Base-by-base conservation (phyloP, 2,113 vertebrate genomes). In the Cyanocitta stelleri region DNA sequence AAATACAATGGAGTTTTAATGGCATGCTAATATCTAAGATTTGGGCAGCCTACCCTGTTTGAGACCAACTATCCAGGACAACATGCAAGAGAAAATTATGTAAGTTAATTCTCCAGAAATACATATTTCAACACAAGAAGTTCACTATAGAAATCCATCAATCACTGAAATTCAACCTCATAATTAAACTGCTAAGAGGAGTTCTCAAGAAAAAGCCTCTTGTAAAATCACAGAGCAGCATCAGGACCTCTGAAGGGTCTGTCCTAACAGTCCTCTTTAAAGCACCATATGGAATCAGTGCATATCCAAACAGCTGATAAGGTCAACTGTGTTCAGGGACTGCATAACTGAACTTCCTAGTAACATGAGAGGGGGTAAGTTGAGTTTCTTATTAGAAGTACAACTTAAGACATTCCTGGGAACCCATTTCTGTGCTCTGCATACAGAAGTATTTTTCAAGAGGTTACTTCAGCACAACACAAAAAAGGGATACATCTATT, bases 311-410 rank as follows among this genome's bases (percentile, higher is more conserved):
- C 8, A 93, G 27, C 13, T 78, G 39, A 72, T 30, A 13, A 87
- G 29, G 18, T 62, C n/a, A 93, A 9, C 43, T 89, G 32, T 27
- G 44, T 11, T 85, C 58, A 76, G 27, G 3, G 33, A 87, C 6
- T 22, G 13, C 16, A 48, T 33, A 87, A 64, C 1, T 66, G 2
- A 21, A 43, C 67, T 56, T 62, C 44, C 26, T 41, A 48, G 16
- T 48, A 79, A 32, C 9, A 41, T 1, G 0, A 19, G 3, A 64
- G 4, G 4, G 43, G 5, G 0, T 22, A 51, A 46, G 5, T 6
- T 37, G 7, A 54, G 7, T 59, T 32, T 64, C 30, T 82, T 64
- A 29, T 13, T n/a, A 29, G 7, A 80, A 62, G 10, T 41, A 37
- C 23, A 79, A 19, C 21, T 92, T n/a, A 52, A 52, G 13, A 69